phyloP scores from a whole-genome alignment of 2,113 vertebrate species.

The Nerophis ophidion region DNA sequence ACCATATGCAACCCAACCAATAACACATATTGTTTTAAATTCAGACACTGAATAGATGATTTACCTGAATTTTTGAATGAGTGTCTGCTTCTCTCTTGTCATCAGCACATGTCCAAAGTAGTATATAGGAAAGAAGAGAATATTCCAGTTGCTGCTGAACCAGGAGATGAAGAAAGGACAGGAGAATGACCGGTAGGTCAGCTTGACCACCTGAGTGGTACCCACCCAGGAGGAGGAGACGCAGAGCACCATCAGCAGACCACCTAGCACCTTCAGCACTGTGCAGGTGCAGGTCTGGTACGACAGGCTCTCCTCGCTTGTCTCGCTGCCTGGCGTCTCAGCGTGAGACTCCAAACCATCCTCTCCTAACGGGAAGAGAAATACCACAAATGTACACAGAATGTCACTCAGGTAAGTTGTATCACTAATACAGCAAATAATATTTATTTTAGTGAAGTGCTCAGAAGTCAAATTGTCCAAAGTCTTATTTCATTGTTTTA shows the following conservation, averaged over 20 bases:
- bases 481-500: too few relatives aligned
- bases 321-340: slow-evolving; percentile 77
- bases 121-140: slow-evolving; percentile 97
- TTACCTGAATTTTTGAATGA: slow-evolving; percentile 95
- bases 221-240: slow-evolving; percentile 97
- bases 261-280: slow-evolving; percentile 86
- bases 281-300: slow-evolving; percentile 80
- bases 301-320: slow-evolving; percentile 60
- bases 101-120: slow-evolving; percentile 89
- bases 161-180: slow-evolving; percentile 99
- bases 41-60: neutral
- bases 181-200: slow-evolving; percentile 96
- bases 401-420: neutral
- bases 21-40: too few relatives aligned
- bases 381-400: neutral
- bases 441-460: too few relatives aligned
- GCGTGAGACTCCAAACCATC: slow-evolving; percentile 81
- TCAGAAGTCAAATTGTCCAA: too few relatives aligned
- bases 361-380: slow-evolving; percentile 73
- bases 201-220: slow-evolving; percentile 94
- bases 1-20: too few relatives aligned
- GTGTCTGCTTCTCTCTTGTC: slow-evolving; percentile 89
- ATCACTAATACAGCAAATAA: slow-evolving; percentile 15
- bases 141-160: slow-evolving; percentile 99
- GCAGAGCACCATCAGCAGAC: slow-evolving; percentile 88